These are phyloP conservation scores for Alloscopus bannaensis DNA, from an alignment of 2,888 invertebrate species.

Conservation along the genomic window DNA sequence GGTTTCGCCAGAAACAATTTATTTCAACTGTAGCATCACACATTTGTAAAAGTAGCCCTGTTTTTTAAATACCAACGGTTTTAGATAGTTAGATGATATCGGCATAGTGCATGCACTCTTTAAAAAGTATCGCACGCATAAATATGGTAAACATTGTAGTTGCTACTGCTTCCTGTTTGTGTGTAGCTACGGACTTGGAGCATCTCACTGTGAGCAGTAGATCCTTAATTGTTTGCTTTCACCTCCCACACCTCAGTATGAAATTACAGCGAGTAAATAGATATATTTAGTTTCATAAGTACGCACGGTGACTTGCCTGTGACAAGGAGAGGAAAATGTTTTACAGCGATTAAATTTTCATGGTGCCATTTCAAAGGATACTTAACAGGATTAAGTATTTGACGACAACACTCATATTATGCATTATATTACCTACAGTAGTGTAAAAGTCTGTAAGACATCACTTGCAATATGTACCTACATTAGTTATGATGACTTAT, in stretches of 20 bases:
- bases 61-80: no score
- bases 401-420: constrained; percentile 17
- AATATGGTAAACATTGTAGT: no score
- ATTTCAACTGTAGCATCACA: constrained; percentile 7
- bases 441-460: constrained; percentile 49
- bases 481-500: no score
- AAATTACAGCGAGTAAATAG: neutral
- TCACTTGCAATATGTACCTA: constrained; percentile 61
- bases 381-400: constrained; percentile 62
- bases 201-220: no score
- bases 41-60: neutral
- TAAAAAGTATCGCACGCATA: no score
- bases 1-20: neutral
- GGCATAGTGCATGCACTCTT: no score
- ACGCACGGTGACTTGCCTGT: constrained; percentile 18
- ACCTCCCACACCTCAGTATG: neutral
- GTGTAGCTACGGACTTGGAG: no score
- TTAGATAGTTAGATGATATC: no score
- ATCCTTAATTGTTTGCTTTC: no score
- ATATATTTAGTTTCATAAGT: neutral
- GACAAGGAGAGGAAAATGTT: constrained; percentile 6
- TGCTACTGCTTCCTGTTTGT: no score
- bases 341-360: constrained; percentile 42
- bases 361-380: constrained; percentile 63
- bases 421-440: constrained; percentile 20